phyloP scores from a whole-genome alignment of 2,888 invertebrate genomes.

The Criorhina ranunculi region DNA sequence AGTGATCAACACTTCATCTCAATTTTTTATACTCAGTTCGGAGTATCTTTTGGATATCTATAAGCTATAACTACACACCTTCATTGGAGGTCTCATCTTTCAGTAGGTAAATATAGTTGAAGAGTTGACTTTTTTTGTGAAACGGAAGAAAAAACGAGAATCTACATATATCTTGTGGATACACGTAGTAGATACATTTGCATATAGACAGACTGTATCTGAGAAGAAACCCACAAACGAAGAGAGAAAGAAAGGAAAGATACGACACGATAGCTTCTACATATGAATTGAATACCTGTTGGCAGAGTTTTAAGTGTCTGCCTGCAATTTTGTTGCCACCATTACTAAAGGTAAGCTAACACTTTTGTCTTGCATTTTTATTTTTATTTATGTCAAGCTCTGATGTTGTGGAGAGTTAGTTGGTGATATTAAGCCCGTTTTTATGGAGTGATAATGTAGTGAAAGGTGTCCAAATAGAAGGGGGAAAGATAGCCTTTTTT shows the following conservation, averaged over 20 bases:
- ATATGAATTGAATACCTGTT: constrained; percentile 17
- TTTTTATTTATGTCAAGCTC: neutral
- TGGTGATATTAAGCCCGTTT: neutral
- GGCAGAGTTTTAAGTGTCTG: constrained; percentile 26
- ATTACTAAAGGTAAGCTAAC: constrained; percentile 50
- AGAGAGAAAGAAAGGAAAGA: constrained; percentile 22
- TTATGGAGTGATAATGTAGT: neutral
- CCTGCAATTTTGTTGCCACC: constrained; percentile 25
- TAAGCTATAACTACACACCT: constrained; percentile 15
- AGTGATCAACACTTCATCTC: constrained; percentile 50
- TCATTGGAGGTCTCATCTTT: constrained; percentile 45
- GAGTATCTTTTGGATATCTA: constrained; percentile 61
- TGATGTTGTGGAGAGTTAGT: constrained; percentile 7
- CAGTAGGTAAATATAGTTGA: constrained; percentile 46
- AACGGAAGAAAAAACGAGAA: constrained; percentile 36
- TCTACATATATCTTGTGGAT: constrained; percentile 34
- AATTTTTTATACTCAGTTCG: constrained; percentile 25
- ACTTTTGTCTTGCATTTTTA: constrained; percentile 14
- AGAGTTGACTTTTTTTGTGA: constrained; percentile 53
- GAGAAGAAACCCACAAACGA: constrained; percentile 35
- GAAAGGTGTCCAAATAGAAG: neutral
- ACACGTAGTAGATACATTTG: constrained; percentile 60
- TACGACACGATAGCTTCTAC: constrained; percentile 17
- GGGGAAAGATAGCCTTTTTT: no score
- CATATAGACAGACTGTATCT: constrained; percentile 56